Percentiles rank a stretch among this genome's conserved stretches.
These are phyloP conservation scores for Boloria euphrosyne DNA, from an alignment of 2,888 invertebrate species.

Conservation along the genomic window DNA sequence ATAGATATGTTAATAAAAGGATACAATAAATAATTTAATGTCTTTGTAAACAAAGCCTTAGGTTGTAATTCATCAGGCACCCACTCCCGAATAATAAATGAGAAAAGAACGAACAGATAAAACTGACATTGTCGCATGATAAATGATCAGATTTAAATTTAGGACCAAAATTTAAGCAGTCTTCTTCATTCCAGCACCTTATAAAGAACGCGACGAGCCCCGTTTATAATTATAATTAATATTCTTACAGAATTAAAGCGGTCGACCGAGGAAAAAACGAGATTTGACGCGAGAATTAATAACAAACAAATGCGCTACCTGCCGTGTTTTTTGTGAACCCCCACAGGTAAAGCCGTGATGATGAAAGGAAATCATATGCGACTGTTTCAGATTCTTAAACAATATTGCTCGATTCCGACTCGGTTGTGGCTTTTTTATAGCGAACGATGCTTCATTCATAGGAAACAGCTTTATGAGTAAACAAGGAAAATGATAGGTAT, in stretches of 20 bases:
- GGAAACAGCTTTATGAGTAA: slow-evolving; percentile 55
- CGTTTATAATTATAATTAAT: slow-evolving; percentile 83
- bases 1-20: background rate
- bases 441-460: slow-evolving; percentile 66
- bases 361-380: slow-evolving; percentile 77
- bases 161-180: slow-evolving; percentile 65
- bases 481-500: slow-evolving; percentile 55
- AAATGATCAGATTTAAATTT: slow-evolving; percentile 80
- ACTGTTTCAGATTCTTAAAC: slow-evolving; percentile 77
- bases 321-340: slow-evolving; percentile 78
- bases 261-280: slow-evolving; percentile 72
- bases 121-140: slow-evolving; percentile 79
- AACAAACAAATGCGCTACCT: slow-evolving; percentile 83
- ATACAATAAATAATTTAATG: slow-evolving; percentile 22
- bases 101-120: slow-evolving; percentile 69
- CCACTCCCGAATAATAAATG: slow-evolving; percentile 46
- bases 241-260: slow-evolving; percentile 81
- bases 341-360: slow-evolving; percentile 75
- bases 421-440: slow-evolving; percentile 70
- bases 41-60: slow-evolving; percentile 41
- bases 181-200: slow-evolving; percentile 56
- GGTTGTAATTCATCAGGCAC: slow-evolving; percentile 49
- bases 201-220: slow-evolving; percentile 72
- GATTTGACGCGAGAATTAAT: slow-evolving; percentile 81
- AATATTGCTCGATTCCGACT: slow-evolving; percentile 77